Percentiles rank a stretch among this genome's conserved stretches.
These are phyloP conservation scores for Trachurus trachurus DNA, from an alignment of 2,797 vertebrate genomes.

Conservation along the genomic window DNA sequence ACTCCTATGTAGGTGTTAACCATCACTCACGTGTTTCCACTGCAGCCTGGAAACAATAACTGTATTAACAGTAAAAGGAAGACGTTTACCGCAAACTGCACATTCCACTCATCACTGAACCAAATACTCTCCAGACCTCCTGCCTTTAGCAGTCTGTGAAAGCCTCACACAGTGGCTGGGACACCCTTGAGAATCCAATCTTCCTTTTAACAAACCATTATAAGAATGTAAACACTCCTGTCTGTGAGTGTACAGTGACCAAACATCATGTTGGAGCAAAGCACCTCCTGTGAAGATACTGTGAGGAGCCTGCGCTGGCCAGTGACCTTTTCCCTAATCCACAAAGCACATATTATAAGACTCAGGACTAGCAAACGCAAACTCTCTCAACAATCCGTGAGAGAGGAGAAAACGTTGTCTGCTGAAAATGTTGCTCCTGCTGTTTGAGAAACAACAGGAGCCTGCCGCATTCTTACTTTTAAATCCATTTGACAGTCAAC, in stretches of 20 bases:
- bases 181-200: conserved; percentile 26
- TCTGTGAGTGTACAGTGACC: conserved; percentile 7
- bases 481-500: conserved; percentile 43
- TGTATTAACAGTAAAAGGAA: not conserved
- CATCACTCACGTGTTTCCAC: not conserved
- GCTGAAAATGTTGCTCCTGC: conserved; percentile 17
- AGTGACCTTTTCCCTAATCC: conserved; percentile 47
- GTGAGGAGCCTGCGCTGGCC: conserved; percentile 5
- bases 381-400: conserved; percentile 13
- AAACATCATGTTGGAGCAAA: conserved; percentile 15
- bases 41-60: not conserved
- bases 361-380: conserved; percentile 11
- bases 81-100: conserved; percentile 19
- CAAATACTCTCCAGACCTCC: conserved; percentile 35
- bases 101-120: conserved; percentile 1
- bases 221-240: conserved; percentile 7
- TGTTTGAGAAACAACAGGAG: conserved; percentile 20
- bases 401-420: conserved; percentile 14
- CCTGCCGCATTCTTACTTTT: conserved; percentile 25
- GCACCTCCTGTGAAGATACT: conserved; percentile 12
- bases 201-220: conserved; percentile 32
- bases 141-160: conserved; percentile 27
- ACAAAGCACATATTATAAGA: conserved; percentile 1
- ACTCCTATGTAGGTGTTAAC: not conserved
- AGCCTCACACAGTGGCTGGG: conserved; percentile 33